phyloP scores from a whole-genome alignment of 1,140 invertebrate genomes.

The Contarinia nasturtii region DNA sequence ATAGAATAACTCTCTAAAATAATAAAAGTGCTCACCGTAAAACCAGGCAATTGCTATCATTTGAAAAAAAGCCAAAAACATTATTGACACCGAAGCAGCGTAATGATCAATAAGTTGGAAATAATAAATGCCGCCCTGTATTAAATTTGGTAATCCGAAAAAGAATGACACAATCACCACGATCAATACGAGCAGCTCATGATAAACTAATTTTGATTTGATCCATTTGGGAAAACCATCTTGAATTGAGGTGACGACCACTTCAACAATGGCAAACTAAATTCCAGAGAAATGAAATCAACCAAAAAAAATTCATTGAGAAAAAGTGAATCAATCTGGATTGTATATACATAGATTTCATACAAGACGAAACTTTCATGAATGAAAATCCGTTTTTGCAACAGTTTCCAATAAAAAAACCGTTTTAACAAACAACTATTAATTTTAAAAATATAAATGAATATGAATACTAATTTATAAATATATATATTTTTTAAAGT shows the following conservation, averaged over 20 bases:
- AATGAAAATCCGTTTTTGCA: too few species aligned
- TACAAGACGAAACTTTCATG: too few species aligned
- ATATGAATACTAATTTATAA: too few species aligned
- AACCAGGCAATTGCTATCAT: conserved; percentile 79
- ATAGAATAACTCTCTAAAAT: too few species aligned
- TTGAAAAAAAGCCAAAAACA: conserved; percentile 84
- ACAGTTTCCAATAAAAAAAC: too few species aligned
- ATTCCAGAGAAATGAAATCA: conserved; percentile 13
- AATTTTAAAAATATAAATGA: too few species aligned
- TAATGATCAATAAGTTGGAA: conserved; percentile 88
- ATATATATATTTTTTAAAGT: too few species aligned
- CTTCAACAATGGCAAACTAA: conserved; percentile 77
- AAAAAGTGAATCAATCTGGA: too few species aligned
- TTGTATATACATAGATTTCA: too few species aligned
- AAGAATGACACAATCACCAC: conserved; percentile 67
- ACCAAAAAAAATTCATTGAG: too few species aligned
- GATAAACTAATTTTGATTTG: conserved; percentile 57
- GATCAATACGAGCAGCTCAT: conserved; percentile 67
- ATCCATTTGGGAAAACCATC: conserved; percentile 77
- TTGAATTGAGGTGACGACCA: conserved; percentile 78
- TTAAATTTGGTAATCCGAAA: conserved; percentile 67
- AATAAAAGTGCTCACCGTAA: too few species aligned
- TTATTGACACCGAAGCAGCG: conserved; percentile 73
- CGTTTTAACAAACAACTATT: too few species aligned
- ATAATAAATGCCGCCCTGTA: conserved; percentile 78